Conservation (phyloP, 2,113 vertebrate genomes). For the Alectura lathami region DNA sequence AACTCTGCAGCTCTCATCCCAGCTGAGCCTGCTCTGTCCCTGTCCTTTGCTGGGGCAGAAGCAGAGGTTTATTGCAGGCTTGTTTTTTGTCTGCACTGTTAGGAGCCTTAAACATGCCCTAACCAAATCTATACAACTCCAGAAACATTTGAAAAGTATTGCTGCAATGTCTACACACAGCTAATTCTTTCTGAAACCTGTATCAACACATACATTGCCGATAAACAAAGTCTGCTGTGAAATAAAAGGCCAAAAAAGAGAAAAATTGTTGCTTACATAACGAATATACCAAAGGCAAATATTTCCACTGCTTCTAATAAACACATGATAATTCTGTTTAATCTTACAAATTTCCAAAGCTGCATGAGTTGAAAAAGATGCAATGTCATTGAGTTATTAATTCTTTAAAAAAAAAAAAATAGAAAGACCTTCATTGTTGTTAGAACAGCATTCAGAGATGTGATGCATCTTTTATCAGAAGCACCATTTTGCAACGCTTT, state of each 20-base stretch:
- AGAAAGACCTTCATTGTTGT: not conserved
- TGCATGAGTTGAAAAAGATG: not conserved
- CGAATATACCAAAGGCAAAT: not conserved
- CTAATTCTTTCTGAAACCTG: not conserved
- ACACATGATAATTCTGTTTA: not conserved
- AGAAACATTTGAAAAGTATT: not conserved
- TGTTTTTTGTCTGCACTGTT: not conserved
- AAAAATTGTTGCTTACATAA: not conserved
- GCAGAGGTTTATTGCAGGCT: rapidly evolving
- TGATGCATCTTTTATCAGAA: not conserved
- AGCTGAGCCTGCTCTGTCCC: not conserved
- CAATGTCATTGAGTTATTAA: not conserved
- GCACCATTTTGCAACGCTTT: not conserved
- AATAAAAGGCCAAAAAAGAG: not conserved
- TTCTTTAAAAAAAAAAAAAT: not conserved
- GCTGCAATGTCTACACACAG: not conserved
- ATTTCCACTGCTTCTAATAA: not conserved
- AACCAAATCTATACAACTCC: not conserved
- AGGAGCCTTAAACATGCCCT: not conserved
- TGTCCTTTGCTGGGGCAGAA: rapidly evolving
- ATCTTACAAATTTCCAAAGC: not conserved
- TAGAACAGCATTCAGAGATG: not conserved
- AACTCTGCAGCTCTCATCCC: not conserved
- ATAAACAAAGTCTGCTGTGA: not conserved
- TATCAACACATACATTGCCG: not conserved